Evolutionary conservation across 2,888 invertebrate genomes (phyloP), one percentile per base, ranked within the genome.

Genomic region (Caenorhabditis plicata): DNA sequence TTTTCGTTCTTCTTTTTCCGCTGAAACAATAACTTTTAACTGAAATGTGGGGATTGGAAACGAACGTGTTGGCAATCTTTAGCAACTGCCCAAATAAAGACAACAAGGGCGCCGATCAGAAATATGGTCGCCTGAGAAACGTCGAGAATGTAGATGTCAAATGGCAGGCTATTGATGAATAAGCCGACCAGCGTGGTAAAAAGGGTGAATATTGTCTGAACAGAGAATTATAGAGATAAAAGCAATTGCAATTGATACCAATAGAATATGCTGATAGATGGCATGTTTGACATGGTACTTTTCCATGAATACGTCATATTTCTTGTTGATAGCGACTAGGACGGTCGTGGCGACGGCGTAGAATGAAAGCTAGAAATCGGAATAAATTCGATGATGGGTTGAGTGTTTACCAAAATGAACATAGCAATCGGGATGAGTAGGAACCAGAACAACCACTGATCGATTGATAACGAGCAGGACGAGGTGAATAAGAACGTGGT

Each of bases 271-370:
- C 19, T 68, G 63, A 19, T 71, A 58, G 3, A 76, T 61, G 3
- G 70, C 64, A 27, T 52, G 63, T 39, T 73, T 60, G 33, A 77
- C 56, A 41, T 60, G 49, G 41, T 69, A 71, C 29, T 75, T 75
- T 15, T 71, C 63, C 15, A 71, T 70, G 13, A 66, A 54, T 13
- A 70, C 47, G 23, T 78, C 70, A 43, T 75, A 78, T 27, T 78
- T 70, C 54, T 78, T 78, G 55, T 74, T 63, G 13, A 70, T 40
- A 26, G 75, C 68, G 15, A 78, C 65, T 17, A 77, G 58, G 31
- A 75, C 51, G 15, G 71, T 74, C 2, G 78, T 78, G 19, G 73
- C 68, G 1, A 72, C 63, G 1, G 76, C 71, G 56, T 79, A 78
- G 60, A 79, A 78, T 15, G 71, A 70, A 2, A 74, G 43, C 67